Evolutionary conservation across 2,888 invertebrate species (phyloP).

Genomic region (Romanomermis culicivorax): DNA sequence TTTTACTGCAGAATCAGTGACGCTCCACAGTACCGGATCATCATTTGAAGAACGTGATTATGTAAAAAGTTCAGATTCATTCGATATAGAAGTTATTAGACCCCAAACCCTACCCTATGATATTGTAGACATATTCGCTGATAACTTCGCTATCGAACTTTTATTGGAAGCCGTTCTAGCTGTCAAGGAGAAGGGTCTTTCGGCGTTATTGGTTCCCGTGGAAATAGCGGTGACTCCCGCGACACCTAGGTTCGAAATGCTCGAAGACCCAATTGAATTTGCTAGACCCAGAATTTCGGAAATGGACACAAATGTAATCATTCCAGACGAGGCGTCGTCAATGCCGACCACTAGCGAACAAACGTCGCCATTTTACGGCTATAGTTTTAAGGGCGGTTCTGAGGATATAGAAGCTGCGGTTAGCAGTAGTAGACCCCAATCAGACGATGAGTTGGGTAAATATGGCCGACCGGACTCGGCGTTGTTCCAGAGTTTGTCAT

Average conservation of each 20-base stretch:
- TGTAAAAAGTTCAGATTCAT: not conserved
- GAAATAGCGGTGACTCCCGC: not conserved
- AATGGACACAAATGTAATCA: not conserved
- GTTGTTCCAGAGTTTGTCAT: not conserved
- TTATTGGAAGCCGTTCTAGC: not conserved
- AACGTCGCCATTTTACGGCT: not conserved
- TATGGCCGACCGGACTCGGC: not conserved
- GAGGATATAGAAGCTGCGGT: too few species aligned
- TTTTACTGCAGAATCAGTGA: not conserved
- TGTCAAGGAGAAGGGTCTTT: too few species aligned
- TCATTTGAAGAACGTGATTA: slow-evolving; percentile 1
- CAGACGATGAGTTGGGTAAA: too few species aligned
- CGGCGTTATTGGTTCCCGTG: not conserved
- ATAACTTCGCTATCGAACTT: not conserved
- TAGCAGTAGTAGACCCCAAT: too few species aligned
- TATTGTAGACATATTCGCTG: not conserved
- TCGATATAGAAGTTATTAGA: not conserved
- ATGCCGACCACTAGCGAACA: not conserved
- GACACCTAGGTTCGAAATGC: too few species aligned
- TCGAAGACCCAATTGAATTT: too few species aligned
- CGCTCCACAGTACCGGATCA: too few species aligned
- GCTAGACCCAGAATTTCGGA: too few species aligned
- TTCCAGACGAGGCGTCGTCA: not conserved
- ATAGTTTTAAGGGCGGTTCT: not conserved
- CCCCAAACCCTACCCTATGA: not conserved